Conservation (phyloP, 2,797 vertebrate species). For the Aeoliscus strigatus region DNA sequence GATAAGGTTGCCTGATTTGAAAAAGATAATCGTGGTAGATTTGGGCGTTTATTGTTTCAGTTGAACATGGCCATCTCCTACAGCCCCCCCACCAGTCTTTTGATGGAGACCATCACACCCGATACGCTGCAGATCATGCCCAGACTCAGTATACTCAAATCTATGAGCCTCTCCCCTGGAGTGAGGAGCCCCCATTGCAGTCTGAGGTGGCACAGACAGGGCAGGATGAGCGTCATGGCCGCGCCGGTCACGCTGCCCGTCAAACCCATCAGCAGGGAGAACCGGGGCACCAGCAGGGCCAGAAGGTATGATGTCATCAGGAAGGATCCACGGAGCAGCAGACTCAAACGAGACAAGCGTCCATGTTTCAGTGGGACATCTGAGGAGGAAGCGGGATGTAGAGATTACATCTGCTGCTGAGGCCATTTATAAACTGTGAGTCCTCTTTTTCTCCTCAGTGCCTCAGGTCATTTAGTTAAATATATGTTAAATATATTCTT, state of each 20-base stretch:
- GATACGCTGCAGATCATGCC: conserved; percentile 75
- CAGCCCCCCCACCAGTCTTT: conserved; percentile 63
- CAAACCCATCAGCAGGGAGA: conserved; percentile 79
- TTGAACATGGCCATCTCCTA: conserved; percentile 14
- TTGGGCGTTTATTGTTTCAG: background rate
- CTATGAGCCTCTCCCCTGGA: conserved; percentile 61
- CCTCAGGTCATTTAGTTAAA: no score
- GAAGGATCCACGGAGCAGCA: conserved; percentile 69
- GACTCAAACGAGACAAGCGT: conserved; percentile 30
- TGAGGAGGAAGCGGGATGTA: conserved; percentile 14
- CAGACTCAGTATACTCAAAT: conserved; percentile 70
- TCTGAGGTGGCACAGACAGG: conserved; percentile 78
- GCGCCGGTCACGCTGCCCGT: conserved; percentile 78
- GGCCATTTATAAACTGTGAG: no score
- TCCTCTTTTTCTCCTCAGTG: no score
- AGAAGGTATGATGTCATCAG: conserved; percentile 77
- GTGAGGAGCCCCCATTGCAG: conserved; percentile 71
- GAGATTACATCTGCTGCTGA: no score
- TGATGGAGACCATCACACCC: conserved; percentile 75
- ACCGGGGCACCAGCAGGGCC: conserved; percentile 73
- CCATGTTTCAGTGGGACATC: conserved; percentile 21
- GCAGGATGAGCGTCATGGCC: conserved; percentile 79
- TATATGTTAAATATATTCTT: no score
- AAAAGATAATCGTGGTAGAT: no score
- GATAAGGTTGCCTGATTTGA: no score